Evolutionary conservation across 2,888 invertebrate genomes (phyloP).

Genomic region (Rhagonycha fulva): DNA sequence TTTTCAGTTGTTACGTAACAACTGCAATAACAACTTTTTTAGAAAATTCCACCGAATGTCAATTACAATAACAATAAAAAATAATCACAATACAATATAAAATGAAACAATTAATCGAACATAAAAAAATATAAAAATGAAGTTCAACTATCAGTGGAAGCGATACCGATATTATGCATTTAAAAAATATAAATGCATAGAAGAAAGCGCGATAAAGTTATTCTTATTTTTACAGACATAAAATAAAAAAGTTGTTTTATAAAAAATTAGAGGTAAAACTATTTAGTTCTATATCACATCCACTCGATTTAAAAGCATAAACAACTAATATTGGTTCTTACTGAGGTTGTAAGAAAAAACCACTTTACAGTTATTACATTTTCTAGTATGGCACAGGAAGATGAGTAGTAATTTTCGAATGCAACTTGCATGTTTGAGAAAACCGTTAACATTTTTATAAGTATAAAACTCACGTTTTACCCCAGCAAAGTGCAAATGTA

Average conservation of each 20-base stretch:
- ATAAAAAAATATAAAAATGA: background rate
- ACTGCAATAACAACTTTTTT: too few species aligned
- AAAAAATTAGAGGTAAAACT: background rate
- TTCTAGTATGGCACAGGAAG: background rate
- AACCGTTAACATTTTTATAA: background rate
- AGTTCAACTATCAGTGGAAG: background rate
- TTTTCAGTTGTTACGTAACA: too few species aligned
- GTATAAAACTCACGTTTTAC: background rate
- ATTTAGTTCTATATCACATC: background rate
- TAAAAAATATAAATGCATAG: background rate
- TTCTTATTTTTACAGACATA: background rate
- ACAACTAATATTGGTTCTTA: background rate
- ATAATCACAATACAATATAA: too few species aligned
- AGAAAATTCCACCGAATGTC: too few species aligned
- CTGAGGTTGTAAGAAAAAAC: background rate
- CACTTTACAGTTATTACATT: background rate
- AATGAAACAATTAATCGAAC: background rate
- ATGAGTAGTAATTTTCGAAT: background rate
- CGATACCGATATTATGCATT: background rate
- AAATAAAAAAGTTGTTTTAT: background rate
- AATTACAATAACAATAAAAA: too few species aligned
- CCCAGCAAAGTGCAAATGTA: background rate
- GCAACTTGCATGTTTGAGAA: background rate
- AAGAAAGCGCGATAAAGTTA: background rate
- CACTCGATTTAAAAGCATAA: background rate